phyloP scores from a whole-genome alignment of 1,140 invertebrate genomes.

The Battus philenor region DNA sequence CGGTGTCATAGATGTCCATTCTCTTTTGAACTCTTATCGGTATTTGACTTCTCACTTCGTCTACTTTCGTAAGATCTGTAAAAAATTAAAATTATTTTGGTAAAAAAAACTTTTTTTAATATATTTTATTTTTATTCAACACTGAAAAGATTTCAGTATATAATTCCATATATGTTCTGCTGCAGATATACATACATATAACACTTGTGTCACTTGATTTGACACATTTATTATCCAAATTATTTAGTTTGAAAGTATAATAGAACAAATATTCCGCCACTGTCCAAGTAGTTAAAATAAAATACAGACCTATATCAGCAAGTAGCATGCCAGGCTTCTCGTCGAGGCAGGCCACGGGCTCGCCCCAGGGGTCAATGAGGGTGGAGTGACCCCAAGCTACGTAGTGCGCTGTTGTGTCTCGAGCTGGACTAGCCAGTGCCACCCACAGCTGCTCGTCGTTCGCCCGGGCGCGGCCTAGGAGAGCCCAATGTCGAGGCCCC shows the following conservation, averaged over 20 bases:
- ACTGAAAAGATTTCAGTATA: too few species aligned
- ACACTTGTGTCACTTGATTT: too few species aligned
- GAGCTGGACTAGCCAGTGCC: conserved; percentile 85
- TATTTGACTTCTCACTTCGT: conserved; percentile 88
- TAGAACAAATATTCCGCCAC: not conserved
- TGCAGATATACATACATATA: too few species aligned
- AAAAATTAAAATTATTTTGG: conserved; percentile 23
- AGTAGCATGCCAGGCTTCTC: conserved; percentile 84
- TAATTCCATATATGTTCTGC: too few species aligned
- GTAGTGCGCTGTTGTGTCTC: conserved; percentile 84
- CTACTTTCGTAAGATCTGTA: conserved; percentile 83
- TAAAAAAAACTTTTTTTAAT: not conserved
- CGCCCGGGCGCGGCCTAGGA: conserved; percentile 87
- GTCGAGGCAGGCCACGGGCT: conserved; percentile 83
- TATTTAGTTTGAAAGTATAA: not conserved
- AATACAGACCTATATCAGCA: conserved; percentile 79
- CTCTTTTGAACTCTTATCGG: conserved; percentile 86
- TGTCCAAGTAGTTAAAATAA: not conserved
- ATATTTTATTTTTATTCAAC: too few species aligned
- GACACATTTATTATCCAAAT: too few species aligned
- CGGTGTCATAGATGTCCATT: conserved; percentile 87
- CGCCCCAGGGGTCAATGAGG: conserved; percentile 92
- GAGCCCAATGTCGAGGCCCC: conserved; percentile 94
- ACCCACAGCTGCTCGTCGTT: conserved; percentile 92
- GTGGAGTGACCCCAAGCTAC: conserved; percentile 93